Conservation (phyloP, 2,797 vertebrate genomes). For the Sebastes matsubarae region DNA sequence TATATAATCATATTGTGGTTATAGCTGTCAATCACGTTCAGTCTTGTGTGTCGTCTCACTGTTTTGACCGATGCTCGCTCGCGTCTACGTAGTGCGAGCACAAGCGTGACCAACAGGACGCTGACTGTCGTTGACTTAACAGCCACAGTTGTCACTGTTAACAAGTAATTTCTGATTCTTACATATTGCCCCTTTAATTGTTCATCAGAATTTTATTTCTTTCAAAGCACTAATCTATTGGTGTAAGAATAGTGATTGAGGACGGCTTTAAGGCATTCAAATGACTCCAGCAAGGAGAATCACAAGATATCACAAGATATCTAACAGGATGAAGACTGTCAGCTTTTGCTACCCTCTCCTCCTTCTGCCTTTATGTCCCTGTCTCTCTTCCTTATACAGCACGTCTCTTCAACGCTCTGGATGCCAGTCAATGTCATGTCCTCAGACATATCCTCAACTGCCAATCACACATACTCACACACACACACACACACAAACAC, state of each 20-base stretch:
- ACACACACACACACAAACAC: background rate
- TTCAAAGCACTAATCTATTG: background rate
- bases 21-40: too few species aligned
- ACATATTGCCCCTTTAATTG: background rate
- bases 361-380: background rate
- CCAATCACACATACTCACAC: constrained; percentile 12
- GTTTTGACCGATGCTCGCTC: too few species aligned
- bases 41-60: too few species aligned
- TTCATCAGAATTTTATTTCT: background rate
- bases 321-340: constrained; percentile 2
- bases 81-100: too few species aligned
- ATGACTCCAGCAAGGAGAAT: background rate
- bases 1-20: too few species aligned
- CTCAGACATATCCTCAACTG: constrained; percentile 17
- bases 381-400: constrained; percentile 1
- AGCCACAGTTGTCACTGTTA: too few species aligned
- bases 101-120: too few species aligned
- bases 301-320: background rate
- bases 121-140: too few species aligned
- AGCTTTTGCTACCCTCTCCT: background rate
- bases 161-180: too few species aligned
- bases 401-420: background rate
- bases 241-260: background rate
- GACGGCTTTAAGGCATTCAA: background rate
- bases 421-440: constrained; percentile 22